A percentile compares a stretch with the other conserved stretches of the same genome.
These are phyloP conservation scores for Eublepharis macularius DNA, from an alignment of 2,113 vertebrate species.

Conservation along the genomic window DNA sequence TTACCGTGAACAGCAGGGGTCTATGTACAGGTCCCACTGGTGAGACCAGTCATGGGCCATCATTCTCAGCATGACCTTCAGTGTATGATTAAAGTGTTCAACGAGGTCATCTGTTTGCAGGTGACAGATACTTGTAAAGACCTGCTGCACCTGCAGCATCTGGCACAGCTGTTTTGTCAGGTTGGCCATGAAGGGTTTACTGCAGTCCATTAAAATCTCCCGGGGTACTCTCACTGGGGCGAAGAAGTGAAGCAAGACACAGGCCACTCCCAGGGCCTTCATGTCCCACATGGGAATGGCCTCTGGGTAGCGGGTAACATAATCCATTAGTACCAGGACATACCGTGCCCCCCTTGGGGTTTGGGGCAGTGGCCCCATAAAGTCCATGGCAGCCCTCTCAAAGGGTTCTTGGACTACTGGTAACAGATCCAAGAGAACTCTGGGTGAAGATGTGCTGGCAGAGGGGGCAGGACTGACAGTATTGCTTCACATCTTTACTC, in stretches of 20 bases:
- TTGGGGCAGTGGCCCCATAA: not conserved
- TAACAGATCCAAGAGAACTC: too few relatives aligned
- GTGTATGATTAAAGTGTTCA: not conserved
- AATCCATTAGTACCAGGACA: too few relatives aligned
- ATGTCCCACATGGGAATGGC: too few relatives aligned
- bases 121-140: not conserved
- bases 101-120: not conserved
- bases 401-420: too few relatives aligned
- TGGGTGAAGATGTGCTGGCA: too few relatives aligned
- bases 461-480: too few relatives aligned
- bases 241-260: not conserved
- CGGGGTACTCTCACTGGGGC: not conserved
- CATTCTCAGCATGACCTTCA: not conserved
- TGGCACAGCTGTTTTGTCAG: not conserved
- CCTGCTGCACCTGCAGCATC: not conserved
- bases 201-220: not conserved
- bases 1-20: not conserved
- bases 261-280: too few relatives aligned
- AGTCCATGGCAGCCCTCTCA: not conserved
- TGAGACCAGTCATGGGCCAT: not conserved
- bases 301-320: too few relatives aligned
- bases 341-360: not conserved
- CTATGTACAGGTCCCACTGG: not conserved
- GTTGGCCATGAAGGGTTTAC: not conserved
- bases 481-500: too few relatives aligned